Evolutionary conservation across 2,113 vertebrate genomes (phyloP).

Genomic region (Seriola rivoliana): DNA sequence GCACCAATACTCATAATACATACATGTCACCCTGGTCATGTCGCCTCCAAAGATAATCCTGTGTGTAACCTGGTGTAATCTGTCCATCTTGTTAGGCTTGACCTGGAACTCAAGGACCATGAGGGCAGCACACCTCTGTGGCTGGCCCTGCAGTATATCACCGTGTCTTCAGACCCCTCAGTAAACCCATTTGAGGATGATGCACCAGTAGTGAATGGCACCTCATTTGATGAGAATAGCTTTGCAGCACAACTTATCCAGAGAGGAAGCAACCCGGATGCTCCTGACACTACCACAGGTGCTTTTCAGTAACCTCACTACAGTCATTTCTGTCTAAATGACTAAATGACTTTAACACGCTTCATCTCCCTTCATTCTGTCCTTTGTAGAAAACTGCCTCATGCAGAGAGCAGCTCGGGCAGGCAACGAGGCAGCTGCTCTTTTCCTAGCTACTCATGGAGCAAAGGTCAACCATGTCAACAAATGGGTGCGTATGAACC

Average conservation of each 20-base stretch:
- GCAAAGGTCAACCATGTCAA: conserved; percentile 96
- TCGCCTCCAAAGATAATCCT: background rate
- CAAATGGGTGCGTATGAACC: conserved; percentile 88
- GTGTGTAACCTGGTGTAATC: background rate
- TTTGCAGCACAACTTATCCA: conserved; percentile 95
- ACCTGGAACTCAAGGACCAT: conserved; percentile 95
- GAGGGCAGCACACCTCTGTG: conserved; percentile 97
- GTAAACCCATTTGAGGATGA: conserved; percentile 97
- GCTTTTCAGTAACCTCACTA: background rate
- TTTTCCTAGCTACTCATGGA: conserved; percentile 95
- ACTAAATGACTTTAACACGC: background rate
- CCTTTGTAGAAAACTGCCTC: conserved; percentile 91
- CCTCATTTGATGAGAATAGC: conserved; percentile 96
- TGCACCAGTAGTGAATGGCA: conserved; percentile 92
- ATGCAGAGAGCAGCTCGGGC: conserved; percentile 93
- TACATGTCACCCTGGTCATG: background rate
- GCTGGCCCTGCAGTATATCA: conserved; percentile 97
- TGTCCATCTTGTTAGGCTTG: conserved; percentile 83
- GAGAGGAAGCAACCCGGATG: conserved; percentile 93
- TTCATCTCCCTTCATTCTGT: background rate
- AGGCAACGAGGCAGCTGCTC: conserved; percentile 93
- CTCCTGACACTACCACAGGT: conserved; percentile 91
- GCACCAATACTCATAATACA: background rate
- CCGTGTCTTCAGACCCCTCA: conserved; percentile 90
- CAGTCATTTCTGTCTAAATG: background rate